Conservation (phyloP, 2,888 invertebrate species). For the Melieria crassipennis region DNA sequence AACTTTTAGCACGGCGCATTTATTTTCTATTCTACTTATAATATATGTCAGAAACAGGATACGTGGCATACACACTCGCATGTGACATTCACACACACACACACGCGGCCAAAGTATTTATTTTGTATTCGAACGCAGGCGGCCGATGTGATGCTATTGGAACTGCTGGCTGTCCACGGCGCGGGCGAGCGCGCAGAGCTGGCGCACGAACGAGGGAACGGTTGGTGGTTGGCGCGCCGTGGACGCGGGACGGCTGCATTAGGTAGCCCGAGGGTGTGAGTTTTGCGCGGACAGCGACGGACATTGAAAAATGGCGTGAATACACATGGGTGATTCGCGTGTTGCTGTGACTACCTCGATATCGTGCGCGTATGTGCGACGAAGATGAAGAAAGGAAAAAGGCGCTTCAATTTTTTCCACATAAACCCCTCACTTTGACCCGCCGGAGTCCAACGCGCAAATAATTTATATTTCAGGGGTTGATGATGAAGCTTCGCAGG, state of each 20-base stretch:
- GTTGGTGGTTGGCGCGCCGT: constrained; percentile 15
- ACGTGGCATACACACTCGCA: constrained; percentile 47
- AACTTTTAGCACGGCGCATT: constrained; percentile 59
- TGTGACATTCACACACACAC: constrained; percentile 43
- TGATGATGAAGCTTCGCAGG: constrained; percentile 7
- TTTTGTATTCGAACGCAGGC: constrained; percentile 55
- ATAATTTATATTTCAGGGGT: neutral
- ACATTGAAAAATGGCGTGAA: constrained; percentile 58
- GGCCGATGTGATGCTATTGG: constrained; percentile 42
- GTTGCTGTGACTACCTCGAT: neutral
- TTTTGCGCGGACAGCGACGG: constrained; percentile 51
- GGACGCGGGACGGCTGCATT: too few species aligned
- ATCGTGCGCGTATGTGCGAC: neutral
- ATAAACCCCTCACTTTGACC: neutral
- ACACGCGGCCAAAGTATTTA: constrained; percentile 55
- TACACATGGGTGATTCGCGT: constrained; percentile 55
- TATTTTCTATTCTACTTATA: constrained; percentile 62
- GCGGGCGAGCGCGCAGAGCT: neutral
- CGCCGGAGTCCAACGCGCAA: neutral
- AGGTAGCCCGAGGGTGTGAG: constrained; percentile 17
- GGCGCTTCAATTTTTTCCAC: constrained; percentile 2
- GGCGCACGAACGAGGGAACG: neutral
- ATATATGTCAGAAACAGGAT: constrained; percentile 63
- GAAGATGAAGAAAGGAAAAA: constrained; percentile 21
- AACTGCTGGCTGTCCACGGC: constrained; percentile 45